These are phyloP conservation scores for Synergus gifuensis DNA, from an alignment of 2,888 invertebrate species.

Conservation along the genomic window DNA sequence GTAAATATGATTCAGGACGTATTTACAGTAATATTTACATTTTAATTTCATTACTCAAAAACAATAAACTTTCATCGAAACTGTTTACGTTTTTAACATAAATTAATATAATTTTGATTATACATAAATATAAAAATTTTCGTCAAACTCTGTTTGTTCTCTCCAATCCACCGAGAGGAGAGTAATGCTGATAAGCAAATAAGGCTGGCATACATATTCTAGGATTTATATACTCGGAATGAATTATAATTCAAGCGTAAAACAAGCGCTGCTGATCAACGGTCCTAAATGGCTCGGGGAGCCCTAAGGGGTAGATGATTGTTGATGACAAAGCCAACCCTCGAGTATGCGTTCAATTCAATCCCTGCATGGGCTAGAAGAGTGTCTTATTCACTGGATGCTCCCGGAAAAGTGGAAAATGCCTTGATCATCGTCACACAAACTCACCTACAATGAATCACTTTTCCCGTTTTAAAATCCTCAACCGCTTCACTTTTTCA, in stretches of 20 bases:
- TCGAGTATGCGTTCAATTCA: slow-evolving; percentile 64
- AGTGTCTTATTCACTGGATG: slow-evolving; percentile 66
- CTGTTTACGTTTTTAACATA: too few relatives aligned
- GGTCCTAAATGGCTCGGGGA: slow-evolving; percentile 62
- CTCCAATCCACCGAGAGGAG: background rate
- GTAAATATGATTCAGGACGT: too few relatives aligned
- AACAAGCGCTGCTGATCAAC: slow-evolving; percentile 60
- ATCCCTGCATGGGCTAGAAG: slow-evolving; percentile 61
- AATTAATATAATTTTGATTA: too few relatives aligned
- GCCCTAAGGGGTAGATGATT: slow-evolving; percentile 54
- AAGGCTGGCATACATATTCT: slow-evolving; percentile 21
- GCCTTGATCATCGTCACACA: slow-evolving; percentile 41
- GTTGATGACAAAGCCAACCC: slow-evolving; percentile 62
- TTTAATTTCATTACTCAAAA: too few relatives aligned
- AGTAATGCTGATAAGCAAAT: background rate
- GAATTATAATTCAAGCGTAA: slow-evolving; percentile 62
- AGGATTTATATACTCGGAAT: slow-evolving; percentile 18
- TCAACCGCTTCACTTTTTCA: background rate
- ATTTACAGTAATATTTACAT: too few relatives aligned
- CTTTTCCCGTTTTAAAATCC: background rate
- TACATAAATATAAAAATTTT: too few relatives aligned
- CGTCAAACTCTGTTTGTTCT: too few relatives aligned
- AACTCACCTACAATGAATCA: background rate
- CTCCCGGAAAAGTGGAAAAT: slow-evolving; percentile 46
- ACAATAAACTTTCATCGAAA: too few relatives aligned